Base-by-base conservation (phyloP, 2,888 invertebrate genomes). In the Dicycla oo region DNA sequence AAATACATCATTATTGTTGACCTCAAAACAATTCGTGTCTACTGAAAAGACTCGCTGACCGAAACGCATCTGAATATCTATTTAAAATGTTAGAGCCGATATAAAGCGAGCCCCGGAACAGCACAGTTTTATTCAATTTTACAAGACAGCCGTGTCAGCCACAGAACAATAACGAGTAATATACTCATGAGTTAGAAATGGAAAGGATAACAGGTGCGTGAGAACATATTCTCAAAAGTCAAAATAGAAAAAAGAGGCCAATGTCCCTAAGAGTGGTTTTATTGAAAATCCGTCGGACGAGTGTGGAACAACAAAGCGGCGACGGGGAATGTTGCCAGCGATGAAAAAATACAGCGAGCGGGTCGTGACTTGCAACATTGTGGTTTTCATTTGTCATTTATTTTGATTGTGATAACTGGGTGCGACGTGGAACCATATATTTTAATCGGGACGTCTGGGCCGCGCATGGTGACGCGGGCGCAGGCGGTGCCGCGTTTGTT, bases 371-470 rank as follows among this genome's bases (percentile, higher is more conserved):
- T 96, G 96, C 96, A 93, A 92, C 90, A 91, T 88, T 88, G 89
- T 87, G 90, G 91, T 93, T 95, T 95, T 93, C 96, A 96, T 96
- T 94, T 96, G 96, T 96, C 96, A 96, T 96, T 95, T 96, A 95
- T 96, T 96, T 95, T 96, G 96, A 96, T 96, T 96, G 95, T 95
- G 94, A 93, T 95, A 95, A 95, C 93, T 89, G 90, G 87, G 87
- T 82, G 87, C 83, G 87, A 87, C 83, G 85, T 84, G 85, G 84
- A 86, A 83, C 88, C 86, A 89, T 89, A 89, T 88, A 89, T 89
- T 86, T 88, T 83, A 88, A 87, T 88, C 88, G 88, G 83, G 79
- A 75, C 76, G 81, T 76, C 68, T 80, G 45, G 68, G 53, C 18
- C 63, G 58, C 69, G 67, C 73, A 69, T 75, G 78, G 64, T 71